Percentiles rank a stretch among this genome's conserved stretches.
phyloP scores from a whole-genome alignment of 1,140 invertebrate species.

The Homarus americanus region DNA sequence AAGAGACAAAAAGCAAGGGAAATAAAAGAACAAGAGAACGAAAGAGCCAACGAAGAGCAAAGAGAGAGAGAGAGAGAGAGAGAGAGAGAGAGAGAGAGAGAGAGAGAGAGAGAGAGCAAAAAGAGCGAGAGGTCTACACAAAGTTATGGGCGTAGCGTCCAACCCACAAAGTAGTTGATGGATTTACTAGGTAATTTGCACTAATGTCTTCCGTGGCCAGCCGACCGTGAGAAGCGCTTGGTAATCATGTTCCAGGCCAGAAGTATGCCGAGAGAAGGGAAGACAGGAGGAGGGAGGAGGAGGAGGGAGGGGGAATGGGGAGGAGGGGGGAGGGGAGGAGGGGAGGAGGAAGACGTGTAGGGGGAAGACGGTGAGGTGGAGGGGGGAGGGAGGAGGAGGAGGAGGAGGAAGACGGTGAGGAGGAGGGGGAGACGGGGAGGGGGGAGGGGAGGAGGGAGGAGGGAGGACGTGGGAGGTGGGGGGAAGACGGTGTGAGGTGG shows the following conservation, averaged over 20 bases:
- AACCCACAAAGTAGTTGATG: slow-evolving; percentile 59
- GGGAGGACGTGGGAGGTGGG: not conserved
- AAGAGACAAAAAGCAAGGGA: not conserved
- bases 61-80: not conserved
- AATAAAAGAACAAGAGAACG: not conserved
- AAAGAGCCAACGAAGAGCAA: not conserved
- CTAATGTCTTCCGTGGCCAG: slow-evolving; percentile 56
- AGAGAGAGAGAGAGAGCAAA: slow-evolving; percentile 8
- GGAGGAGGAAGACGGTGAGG: not conserved
- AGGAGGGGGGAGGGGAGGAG: too few species aligned
- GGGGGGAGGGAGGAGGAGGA: not conserved
- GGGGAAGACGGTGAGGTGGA: too few species aligned
- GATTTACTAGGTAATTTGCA: slow-evolving; percentile 64
- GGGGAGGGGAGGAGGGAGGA: not conserved
- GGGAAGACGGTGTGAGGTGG: not conserved
- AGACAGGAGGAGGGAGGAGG: not conserved
- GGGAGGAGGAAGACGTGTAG: not conserved
- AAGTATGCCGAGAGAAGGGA: slow-evolving; percentile 37
- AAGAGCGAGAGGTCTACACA: not conserved
- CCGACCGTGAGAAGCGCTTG: slow-evolving; percentile 41
- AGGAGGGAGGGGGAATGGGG: not conserved
- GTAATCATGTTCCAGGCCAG: slow-evolving; percentile 51
- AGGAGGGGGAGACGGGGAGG: not conserved
- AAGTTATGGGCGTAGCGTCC: slow-evolving; percentile 38
- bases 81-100: not conserved